Base-by-base conservation (phyloP, 1,140 invertebrate species). In the Diuraphis noxia region DNA sequence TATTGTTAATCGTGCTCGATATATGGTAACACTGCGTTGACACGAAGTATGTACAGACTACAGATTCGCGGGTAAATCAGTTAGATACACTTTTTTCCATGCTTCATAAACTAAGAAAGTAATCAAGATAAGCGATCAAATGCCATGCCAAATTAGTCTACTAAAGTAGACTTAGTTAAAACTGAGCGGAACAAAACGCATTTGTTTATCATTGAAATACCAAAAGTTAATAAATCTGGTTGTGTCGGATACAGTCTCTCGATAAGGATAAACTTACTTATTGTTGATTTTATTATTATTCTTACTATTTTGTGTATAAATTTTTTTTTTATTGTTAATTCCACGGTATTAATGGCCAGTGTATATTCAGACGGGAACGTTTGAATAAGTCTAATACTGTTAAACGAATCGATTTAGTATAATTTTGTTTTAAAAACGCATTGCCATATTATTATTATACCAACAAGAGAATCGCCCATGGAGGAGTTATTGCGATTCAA, bases 81-180 rank as follows among this genome's bases (percentile, higher is more conserved):
- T 30, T 21, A 85, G 30, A 36, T 13, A 85, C 36, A 2, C 84
- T 52, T 36, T 86, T 49, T 52, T 86, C 84, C 84, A 86, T 49
- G 43, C 34, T 86, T 40, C 43, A 46, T 86, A 86, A 86, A 86
- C 46, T 49, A 38, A 25, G 21, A 86, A 86, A 86, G 43, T 23
- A 86, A 86, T 86, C 46, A 36, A 86, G 84, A 86, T 86, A 86
- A 86, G 84, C 84, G 34, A 86, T 86, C 43, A 36, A 49, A 86
- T 25, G 10, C n/a, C 41, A 86, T 52, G 43, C 34, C 43, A 34
- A 36, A 38, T 52, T 40, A 43, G 34, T 86, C 43, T 25, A 52
- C 46, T 25, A n/a, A 72, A 72, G 56, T n/a, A n/a, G 56, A 72
- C 56, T 34, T 72, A 72, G 56, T 72, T 72, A 72, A 72, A 49